A percentile compares a stretch with the other conserved stretches of the same genome.
phyloP scores from a whole-genome alignment of 1,140 invertebrate genomes.

The Bombus pyrosoma region DNA sequence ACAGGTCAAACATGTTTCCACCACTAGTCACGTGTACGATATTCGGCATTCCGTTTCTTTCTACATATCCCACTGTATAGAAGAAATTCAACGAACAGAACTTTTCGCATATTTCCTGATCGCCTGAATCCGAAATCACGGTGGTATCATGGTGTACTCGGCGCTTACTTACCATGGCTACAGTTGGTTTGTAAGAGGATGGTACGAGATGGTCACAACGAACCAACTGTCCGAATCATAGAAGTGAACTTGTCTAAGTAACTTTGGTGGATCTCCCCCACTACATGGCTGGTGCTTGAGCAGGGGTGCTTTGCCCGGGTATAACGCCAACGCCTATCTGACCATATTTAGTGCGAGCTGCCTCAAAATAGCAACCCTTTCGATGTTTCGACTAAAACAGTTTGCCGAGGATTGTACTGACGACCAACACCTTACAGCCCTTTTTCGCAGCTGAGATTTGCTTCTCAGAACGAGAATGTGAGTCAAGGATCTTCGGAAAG shows the following conservation, averaged over 20 bases:
- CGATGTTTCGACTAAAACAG: slow-evolving; percentile 77
- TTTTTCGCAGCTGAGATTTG: slow-evolving; percentile 18
- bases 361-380: slow-evolving; percentile 78
- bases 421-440: slow-evolving; percentile 14
- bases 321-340: slow-evolving; percentile 78
- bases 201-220: slow-evolving; percentile 80
- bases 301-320: slow-evolving; percentile 75
- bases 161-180: slow-evolving; percentile 76
- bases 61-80: slow-evolving; percentile 15
- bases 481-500: slow-evolving; percentile 59
- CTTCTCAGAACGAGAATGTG: slow-evolving; percentile 56
- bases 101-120: neutral
- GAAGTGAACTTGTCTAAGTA: slow-evolving; percentile 82
- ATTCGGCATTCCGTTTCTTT: neutral
- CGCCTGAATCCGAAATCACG: slow-evolving; percentile 12
- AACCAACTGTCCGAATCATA: slow-evolving; percentile 81
- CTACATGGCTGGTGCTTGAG: slow-evolving; percentile 64
- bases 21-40: slow-evolving; percentile 27
- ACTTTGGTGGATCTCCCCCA: slow-evolving; percentile 78
- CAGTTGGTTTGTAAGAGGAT: slow-evolving; percentile 73
- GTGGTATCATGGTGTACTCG: slow-evolving; percentile 7
- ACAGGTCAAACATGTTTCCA: slow-evolving; percentile 1
- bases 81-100: neutral
- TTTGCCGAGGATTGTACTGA: slow-evolving; percentile 66
- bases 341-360: slow-evolving; percentile 82